Evolutionary conservation across 2,797 vertebrate species (phyloP).

Genomic region (Enteromius fasciolatus): DNA sequence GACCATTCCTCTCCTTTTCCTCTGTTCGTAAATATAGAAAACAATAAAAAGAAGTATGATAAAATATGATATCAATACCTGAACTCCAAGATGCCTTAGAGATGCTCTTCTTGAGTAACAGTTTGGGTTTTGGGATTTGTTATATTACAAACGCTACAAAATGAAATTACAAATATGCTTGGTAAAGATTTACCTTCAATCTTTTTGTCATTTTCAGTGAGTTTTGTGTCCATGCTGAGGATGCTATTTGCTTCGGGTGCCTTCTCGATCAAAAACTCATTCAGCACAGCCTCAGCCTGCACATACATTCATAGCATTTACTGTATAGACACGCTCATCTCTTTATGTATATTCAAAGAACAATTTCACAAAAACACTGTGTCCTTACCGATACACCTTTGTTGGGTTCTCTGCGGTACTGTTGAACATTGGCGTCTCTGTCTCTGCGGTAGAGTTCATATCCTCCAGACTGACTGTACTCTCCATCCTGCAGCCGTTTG

Average conservation of each 20-base stretch:
- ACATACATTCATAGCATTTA: background rate
- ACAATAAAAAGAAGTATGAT: background rate
- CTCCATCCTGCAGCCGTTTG: conserved; percentile 43
- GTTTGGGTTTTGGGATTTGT: background rate
- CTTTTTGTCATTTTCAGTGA: conserved; percentile 59
- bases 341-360: background rate
- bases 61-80: background rate
- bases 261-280: conserved; percentile 56
- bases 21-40: conserved; percentile 27
- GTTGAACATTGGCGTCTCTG: conserved; percentile 46
- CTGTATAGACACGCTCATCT: background rate
- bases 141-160: background rate
- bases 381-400: conserved; percentile 61
- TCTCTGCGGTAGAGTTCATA: conserved; percentile 58
- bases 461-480: conserved; percentile 61
- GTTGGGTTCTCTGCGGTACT: conserved; percentile 49
- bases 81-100: background rate
- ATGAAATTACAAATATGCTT: background rate
- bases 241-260: conserved; percentile 54
- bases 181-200: conserved; percentile 50
- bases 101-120: background rate
- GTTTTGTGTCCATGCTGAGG: conserved; percentile 55
- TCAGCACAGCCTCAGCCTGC: conserved; percentile 62
- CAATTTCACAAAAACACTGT: background rate
- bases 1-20: conserved; percentile 38